Base-by-base conservation (phyloP, 2,113 vertebrate species). In the Salvator merianae region DNA sequence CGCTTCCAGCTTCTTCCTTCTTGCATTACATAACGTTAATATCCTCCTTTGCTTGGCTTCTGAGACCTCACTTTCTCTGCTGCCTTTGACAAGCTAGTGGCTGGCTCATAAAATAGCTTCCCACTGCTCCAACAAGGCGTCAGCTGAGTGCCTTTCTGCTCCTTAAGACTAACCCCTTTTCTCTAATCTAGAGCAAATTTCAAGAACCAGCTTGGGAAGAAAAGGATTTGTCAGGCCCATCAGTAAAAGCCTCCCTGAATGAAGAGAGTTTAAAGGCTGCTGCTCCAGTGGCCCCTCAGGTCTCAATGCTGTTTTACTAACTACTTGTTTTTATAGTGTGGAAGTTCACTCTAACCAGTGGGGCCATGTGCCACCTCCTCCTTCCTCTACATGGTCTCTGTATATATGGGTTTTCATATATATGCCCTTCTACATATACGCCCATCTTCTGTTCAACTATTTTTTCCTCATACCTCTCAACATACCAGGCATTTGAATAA, bases 101-200 rank as follows among this genome's bases (percentile, higher is more conserved):
- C 90, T 66, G 43, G 89, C 62, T 87, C 81, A 86, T 85, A 68
- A 84, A 90, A 66, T 34, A 90, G 93, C 91, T 93, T 92, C 47
- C 89, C 81, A 88, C 0, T 77, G 47, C 89, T 89, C 91, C 80
- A 24, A 36, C 77, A 82, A 89, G 88, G 70, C 3, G 0, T 82
- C 77, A 86, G 86, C 84, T 62, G 62, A 70, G 72, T 87, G 93
- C 88, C 94, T 86, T 88, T 91, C 86, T 43, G 87, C 91, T 95
- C 92, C 82, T 91, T 92, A 88, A 89, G 43, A 95, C 94, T 96
- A 96, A 96, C 93, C 90, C 83, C 0, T 96, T 94, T 95, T 96
- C 95, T 96, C 94, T 94, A 93, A 96, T 96, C 93, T 95, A 97
- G 96, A 96, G 91, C 94, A 97, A 96, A 94, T 90, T 94, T 95